Evolutionary conservation across 1,140 invertebrate genomes (phyloP).

Genomic region (Phymastichus coffea): DNA sequence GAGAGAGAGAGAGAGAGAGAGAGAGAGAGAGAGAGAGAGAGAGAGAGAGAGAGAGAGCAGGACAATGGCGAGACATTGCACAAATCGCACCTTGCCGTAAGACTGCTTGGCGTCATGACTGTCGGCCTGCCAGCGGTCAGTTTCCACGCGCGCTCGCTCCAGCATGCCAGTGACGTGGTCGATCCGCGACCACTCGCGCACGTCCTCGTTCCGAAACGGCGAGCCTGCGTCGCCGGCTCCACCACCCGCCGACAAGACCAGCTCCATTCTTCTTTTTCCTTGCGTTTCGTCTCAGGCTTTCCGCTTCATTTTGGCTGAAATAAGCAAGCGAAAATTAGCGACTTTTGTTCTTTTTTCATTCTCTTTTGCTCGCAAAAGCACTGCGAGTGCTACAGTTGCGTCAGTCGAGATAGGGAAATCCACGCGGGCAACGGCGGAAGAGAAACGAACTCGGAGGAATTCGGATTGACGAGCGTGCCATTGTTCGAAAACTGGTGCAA

Average conservation of each 20-base stretch:
- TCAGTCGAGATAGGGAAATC: too few species aligned
- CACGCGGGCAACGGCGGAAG: too few species aligned
- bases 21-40: not conserved
- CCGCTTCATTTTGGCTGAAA: too few species aligned
- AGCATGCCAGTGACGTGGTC: slow-evolving; percentile 58
- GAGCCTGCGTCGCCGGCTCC: slow-evolving; percentile 38
- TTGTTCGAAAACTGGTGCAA: too few species aligned
- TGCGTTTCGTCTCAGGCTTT: not conserved
- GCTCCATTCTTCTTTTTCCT: slow-evolving; percentile 57
- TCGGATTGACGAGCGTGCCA: too few species aligned
- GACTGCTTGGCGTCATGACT: slow-evolving; percentile 55
- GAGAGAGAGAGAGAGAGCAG: too few species aligned
- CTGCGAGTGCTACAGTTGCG: too few species aligned
- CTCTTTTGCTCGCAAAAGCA: too few species aligned
- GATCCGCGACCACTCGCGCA: slow-evolving; percentile 58
- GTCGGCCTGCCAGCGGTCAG: slow-evolving; percentile 56
- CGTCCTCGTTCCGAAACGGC: slow-evolving; percentile 57
- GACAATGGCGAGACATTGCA: too few species aligned
- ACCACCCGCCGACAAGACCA: slow-evolving; percentile 52
- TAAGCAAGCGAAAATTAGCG: too few species aligned
- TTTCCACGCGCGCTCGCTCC: slow-evolving; percentile 58
- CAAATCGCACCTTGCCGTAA: slow-evolving; percentile 62
- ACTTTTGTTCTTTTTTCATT: too few species aligned
- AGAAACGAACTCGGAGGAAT: too few species aligned
- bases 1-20: not conserved